Evolutionary conservation across 2,113 vertebrate species (phyloP), one percentile per base, ranked within the genome.

Genomic region (Mionectes macconnelli): DNA sequence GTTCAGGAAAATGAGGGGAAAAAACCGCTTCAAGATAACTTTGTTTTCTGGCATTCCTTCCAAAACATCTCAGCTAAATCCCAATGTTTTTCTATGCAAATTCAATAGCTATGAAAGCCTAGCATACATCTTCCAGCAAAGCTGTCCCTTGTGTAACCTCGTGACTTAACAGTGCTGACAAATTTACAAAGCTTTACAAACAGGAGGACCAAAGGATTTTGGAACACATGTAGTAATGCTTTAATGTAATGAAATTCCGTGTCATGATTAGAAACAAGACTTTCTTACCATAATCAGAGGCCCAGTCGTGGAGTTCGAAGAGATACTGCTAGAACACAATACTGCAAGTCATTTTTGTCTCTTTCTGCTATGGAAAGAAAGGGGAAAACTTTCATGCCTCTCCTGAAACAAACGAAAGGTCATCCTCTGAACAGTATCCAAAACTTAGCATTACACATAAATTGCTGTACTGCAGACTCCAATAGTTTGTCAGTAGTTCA

Each of bases 371-470:
- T 1, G 8, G 60, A 92, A 93, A 88, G 87, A 91, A 44, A 66
- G 21, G 53, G 23, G 18, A 81, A 92, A 93, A 74, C 56, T 89
- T 90, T 89, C 76, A 86, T 86, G 91, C 68, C 47, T n/a, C 56
- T 95, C 83, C 68, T 88, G 86, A 92, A 90, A 83, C 88, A 90
- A 89, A 90, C 22, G 77, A 94, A 93, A 97, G 93, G 91, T 96
- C 93, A 95, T 80, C 56, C 80, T 89, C 84, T 97, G 95, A 96
- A 89, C 27, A n/a, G 76, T n/a, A 72, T 92, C 95, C 96, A 96
- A 93, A 90, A 73, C 60, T 75, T 18, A 63, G 73, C 63, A 70
- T 81, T 88, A 78, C 73, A 93, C 81, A 84, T 80, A 93, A 95
- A 93, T 88, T 4, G 39, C 86, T 56, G 83, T 77, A 37, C 68